phyloP scores from a whole-genome alignment of 2,797 vertebrate genomes.

The Rallus crepitans region DNA sequence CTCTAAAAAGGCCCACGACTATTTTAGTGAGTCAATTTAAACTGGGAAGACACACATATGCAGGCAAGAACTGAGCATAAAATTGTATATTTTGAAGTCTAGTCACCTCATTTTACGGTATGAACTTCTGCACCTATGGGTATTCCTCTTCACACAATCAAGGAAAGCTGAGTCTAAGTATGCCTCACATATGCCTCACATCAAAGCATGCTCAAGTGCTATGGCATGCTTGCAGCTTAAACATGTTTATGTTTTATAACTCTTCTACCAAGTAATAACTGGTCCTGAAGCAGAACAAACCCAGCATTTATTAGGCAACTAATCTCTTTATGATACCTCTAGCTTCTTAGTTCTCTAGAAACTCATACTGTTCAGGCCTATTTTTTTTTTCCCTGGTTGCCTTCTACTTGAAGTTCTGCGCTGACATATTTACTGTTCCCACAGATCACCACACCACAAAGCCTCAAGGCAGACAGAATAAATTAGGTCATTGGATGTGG shows the following conservation, averaged over 20 bases:
- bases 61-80: neutral
- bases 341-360: neutral
- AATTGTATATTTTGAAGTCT: neutral
- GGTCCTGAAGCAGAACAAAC: neutral
- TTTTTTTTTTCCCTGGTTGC: rapidly evolving
- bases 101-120: neutral
- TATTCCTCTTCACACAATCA: neutral
- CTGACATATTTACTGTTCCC: neutral
- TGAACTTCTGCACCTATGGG: neutral
- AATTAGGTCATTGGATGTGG: neutral
- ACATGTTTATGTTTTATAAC: neutral
- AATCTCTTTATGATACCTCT: neutral
- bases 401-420: neutral
- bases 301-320: neutral
- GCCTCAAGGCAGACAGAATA: neutral
- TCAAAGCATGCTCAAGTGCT: neutral
- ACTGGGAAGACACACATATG: neutral
- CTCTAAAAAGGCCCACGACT: neutral
- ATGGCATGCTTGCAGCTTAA: neutral
- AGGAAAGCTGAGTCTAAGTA: neutral
- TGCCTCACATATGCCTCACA: neutral
- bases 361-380: neutral
- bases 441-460: neutral
- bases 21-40: neutral
- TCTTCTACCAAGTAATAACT: neutral